Base-by-base conservation (phyloP, 1,140 invertebrate species). In the Tetramorium alpestre region DNA sequence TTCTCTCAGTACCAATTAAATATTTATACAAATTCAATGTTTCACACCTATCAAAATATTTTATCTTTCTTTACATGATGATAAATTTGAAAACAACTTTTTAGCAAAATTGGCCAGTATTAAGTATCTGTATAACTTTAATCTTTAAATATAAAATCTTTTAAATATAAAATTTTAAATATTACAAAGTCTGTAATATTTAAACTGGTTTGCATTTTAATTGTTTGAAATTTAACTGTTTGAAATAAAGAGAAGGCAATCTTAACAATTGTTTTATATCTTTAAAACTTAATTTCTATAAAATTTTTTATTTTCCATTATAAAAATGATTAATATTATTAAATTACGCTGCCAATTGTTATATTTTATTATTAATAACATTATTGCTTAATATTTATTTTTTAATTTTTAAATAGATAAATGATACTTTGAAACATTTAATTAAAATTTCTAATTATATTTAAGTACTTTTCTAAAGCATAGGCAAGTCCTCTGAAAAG, bases 121-220 rank as follows among this genome's bases (percentile, higher is more conserved):
- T 60, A 3, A 44, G 41, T 16, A 28, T 77, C 8, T 51, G 2
- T 28, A 16, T 28, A 28, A 41, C n/a, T 33, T 33, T 28, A 60
- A 41, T 22, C 6, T 62, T 77, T n/a, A n/a, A 77, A 62, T 77
- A 28, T 1, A 28, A 28, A 28, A 33, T n/a, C n/a, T 77, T 77
- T 13, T 2, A 76, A 60, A 16, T 44, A 28, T 1, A 28, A 28
- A 28, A 33, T 77, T 77, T 13, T 2, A 76, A 60, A 16, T 44
- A 33, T 44, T 41, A 25, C 11, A 58, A 60, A 76, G 7, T 33
- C 1, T 7, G 28, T 33, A 33, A 33, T 33, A 33, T 33, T 33
- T 33, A 33, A 33, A 33, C 28, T 33, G 2, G 28, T 33, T 33
- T 33, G 28, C 1, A 28, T 28, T 28, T 28, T 28, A 28, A 28